A percentile compares a stretch with the other conserved stretches of the same genome.
Conservation (phyloP, 1,140 invertebrate species). For the Ostrea denselamellosa region DNA sequence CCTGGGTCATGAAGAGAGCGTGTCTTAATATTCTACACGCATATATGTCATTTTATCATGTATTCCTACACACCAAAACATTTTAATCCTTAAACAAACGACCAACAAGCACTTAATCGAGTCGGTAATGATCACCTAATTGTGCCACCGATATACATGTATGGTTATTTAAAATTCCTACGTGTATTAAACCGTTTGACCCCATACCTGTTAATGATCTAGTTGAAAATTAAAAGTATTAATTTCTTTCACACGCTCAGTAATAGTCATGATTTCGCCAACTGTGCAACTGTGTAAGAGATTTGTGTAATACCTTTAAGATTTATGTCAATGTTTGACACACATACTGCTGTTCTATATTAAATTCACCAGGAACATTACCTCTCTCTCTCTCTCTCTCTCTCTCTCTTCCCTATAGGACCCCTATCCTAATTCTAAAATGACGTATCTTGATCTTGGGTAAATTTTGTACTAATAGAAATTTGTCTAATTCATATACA, state of each 20-base stretch:
- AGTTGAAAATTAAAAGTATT: background rate
- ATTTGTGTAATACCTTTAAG: background rate
- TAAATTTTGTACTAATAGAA: too few species aligned
- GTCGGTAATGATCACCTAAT: background rate
- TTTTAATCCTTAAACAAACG: background rate
- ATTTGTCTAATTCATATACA: too few species aligned
- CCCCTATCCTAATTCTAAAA: too few species aligned
- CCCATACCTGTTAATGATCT: constrained; percentile 3
- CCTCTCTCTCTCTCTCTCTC: too few species aligned
- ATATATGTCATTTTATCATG: background rate
- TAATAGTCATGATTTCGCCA: background rate
- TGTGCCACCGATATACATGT: background rate
- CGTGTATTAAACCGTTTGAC: background rate
- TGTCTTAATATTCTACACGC: background rate
- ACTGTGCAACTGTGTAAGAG: background rate
- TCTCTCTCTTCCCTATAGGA: too few species aligned
- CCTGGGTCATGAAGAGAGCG: background rate
- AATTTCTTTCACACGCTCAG: background rate
- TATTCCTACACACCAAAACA: background rate
- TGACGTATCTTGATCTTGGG: too few species aligned
- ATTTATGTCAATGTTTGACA: background rate
- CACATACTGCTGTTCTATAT: too few species aligned
- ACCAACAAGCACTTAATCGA: background rate
- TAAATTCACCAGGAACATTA: too few species aligned
- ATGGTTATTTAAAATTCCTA: background rate